Base-by-base conservation (phyloP, 2,797 vertebrate genomes). In the Emydoidea blandingii region DNA sequence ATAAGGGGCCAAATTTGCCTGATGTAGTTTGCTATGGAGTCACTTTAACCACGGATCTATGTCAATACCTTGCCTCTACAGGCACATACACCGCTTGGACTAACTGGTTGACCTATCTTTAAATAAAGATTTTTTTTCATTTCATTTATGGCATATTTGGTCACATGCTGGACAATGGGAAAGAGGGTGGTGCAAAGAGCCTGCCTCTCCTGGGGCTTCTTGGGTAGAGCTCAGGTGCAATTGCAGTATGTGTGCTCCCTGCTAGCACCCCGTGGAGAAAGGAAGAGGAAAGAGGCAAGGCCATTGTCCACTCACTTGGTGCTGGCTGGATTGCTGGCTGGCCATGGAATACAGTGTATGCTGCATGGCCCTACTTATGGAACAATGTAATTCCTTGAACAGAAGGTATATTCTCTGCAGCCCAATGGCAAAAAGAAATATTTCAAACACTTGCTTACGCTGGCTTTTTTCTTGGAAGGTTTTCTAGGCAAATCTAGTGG, bases 21-120 rank as follows among this genome's bases (percentile, higher is more conserved):
- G 59, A 68, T 9, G 65, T 10, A 56, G 74, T 56, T 34, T 44
- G 34, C 59, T 9, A 27, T 85, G 41, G 54, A 49, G 85, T 59
- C 1, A 19, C 56, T 53, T 50, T 14, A 49, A 11, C 14, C 5
- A 12, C n/a, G 6, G 14, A 44, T 18, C 34, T n/a, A 31, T 4
- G 2, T 37, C 65, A 37, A 68, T 68, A 37, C 16, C 18, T 68
- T 1, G 9, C 29, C 44, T 11, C 56, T 27, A 14, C 1, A 37
- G 18, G n/a, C 1, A 1, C n/a, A 41, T 0, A 0, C 29, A 12
- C 41, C 44, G 9, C 5, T 21, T 1, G 2, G 49, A 68, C 6
- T 15, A n/a, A 29, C 15, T 1, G 5, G 34, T 53, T 19, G 59
- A 80, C 0, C 0, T n/a, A 23, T 18, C 34, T n/a, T 0, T 1